Percentiles rank a stretch among this genome's conserved stretches.
phyloP scores from a whole-genome alignment of 2,113 vertebrate genomes.

The Gracilinanus agilis region DNA sequence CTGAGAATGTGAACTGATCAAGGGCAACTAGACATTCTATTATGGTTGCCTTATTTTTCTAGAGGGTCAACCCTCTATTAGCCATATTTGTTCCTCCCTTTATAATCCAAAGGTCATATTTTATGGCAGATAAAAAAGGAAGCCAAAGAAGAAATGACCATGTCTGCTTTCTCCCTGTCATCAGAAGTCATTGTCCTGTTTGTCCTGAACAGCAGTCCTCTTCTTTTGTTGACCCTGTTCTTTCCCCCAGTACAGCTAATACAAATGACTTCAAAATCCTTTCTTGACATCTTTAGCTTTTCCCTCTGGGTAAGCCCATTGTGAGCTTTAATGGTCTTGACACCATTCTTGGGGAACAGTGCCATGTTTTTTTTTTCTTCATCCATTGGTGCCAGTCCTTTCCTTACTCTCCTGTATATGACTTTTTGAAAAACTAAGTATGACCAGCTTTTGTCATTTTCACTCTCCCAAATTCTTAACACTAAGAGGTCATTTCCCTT shows the following conservation, averaged over 20 bases:
- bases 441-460: too few relatives aligned
- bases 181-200: background rate
- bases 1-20: background rate
- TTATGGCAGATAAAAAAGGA: background rate
- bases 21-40: background rate
- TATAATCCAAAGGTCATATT: background rate
- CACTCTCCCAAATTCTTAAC: too few relatives aligned
- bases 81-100: background rate
- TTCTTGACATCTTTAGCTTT: background rate
- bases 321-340: background rate
- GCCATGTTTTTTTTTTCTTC: background rate
- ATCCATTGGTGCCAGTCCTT: background rate
- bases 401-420: background rate
- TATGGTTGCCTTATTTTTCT: background rate
- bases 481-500: too few relatives aligned
- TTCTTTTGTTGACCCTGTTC: background rate
- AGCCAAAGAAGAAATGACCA: background rate
- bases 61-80: background rate
- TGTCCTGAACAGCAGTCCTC: background rate
- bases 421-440: too few relatives aligned
- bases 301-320: background rate
- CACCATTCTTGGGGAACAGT: background rate
- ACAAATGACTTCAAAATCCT: background rate
- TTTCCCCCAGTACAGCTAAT: background rate
- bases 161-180: background rate